Evolutionary conservation across 2,797 vertebrate species (phyloP), one percentile per base, ranked within the genome.

Genomic region (Leptatherina wallacei): DNA sequence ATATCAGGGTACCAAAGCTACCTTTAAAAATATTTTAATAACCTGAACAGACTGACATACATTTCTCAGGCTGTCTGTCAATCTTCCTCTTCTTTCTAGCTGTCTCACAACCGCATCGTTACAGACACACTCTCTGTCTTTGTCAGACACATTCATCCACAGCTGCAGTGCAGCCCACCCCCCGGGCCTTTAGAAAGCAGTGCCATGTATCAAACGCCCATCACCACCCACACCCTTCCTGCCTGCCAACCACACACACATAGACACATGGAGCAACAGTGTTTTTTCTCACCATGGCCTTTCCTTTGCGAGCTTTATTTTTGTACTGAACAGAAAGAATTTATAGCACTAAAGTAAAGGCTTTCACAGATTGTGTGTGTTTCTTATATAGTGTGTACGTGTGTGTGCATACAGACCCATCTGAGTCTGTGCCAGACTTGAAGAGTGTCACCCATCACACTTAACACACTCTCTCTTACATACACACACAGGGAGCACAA

Each of bases 191-290:
- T 85, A 78, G 85, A 92, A 79, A 90, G 89, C 71, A 75, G 88
- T 91, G 88, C 92, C 91, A 91, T 92, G 92, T 92, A 93, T 93
- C 89, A 93, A 91, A 92, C 85, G 84, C 90, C 91, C 91, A 89
- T 92, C 84, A 81, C 87, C 87, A 85, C 91, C 89, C 91, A 91
- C 90, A 90, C 89, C 80, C 88, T 90, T 90, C 85, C 91, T 92
- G 89, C 84, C 78, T 78, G 62, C 85, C 78, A 81, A 38, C 73
- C 70, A 78, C 59, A 63, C 72, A 67, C 71, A 66, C 59, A 71
- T 61, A 80, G 73, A 61, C 74, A 72, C 77, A 78, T 42, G 69
- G 82, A 81, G 78, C 71, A 58, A 47, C 81, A 71, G 42, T 81
- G 71, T 79, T 84, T 87, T 85, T 82, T 75, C 77, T 60, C 78